phyloP scores from a whole-genome alignment of 1,140 invertebrate species.

The Elymnias hypermnestra region DNA sequence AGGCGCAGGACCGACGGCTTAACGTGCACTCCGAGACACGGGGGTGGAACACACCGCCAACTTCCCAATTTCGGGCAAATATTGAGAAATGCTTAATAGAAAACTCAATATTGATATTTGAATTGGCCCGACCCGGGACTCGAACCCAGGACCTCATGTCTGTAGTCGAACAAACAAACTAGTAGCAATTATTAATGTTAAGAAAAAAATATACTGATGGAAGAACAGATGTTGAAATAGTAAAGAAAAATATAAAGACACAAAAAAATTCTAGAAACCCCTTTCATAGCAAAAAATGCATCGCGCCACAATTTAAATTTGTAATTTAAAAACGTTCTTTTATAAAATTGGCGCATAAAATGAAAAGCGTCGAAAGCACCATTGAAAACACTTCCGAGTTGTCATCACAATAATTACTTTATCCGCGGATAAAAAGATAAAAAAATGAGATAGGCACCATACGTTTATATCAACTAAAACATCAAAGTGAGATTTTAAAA shows the following conservation, averaged over 20 bases:
- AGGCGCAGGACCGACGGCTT: too few relatives aligned
- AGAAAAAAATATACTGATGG: too few relatives aligned
- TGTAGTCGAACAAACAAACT: too few relatives aligned
- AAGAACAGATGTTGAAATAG: too few relatives aligned
- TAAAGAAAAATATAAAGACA: too few relatives aligned
- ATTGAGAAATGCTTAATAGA: too few relatives aligned
- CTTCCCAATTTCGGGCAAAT: too few relatives aligned
- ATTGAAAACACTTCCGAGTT: slow-evolving; percentile 4
- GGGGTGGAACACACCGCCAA: too few relatives aligned
- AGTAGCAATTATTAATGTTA: too few relatives aligned
- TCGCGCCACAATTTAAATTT: not conserved
- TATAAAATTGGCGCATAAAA: slow-evolving; percentile 3
- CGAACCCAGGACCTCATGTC: not conserved
- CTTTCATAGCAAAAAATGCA: not conserved
- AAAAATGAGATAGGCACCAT: slow-evolving; percentile 4
- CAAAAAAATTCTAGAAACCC: not conserved
- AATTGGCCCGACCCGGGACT: too few relatives aligned
- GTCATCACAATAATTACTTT: slow-evolving; percentile 8
- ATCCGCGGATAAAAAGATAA: slow-evolving; percentile 1
- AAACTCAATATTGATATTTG: too few relatives aligned
- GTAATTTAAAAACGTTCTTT: not conserved
- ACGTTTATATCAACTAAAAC: slow-evolving; percentile 4
- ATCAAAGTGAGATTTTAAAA: slow-evolving; percentile 11
- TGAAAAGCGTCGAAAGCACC: slow-evolving; percentile 2
- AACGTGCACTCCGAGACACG: too few relatives aligned